Conservation (phyloP, 2,888 invertebrate species). For the Drosophila prolongata region DNA sequence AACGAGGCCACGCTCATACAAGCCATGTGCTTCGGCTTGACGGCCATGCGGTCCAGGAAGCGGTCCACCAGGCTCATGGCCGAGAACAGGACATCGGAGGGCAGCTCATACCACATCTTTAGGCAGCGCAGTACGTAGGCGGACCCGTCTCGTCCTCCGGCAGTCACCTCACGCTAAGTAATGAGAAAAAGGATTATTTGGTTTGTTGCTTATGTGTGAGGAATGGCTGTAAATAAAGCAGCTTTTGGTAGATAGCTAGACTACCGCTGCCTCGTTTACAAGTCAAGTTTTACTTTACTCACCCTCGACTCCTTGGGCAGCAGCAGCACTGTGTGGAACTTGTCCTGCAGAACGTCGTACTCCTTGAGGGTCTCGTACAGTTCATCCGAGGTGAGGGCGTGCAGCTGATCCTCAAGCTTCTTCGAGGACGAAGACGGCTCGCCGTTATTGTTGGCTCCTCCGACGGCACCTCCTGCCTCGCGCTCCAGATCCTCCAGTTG, state of each 20-base stretch:
- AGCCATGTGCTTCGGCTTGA: constrained; percentile 92
- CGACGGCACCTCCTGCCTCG: constrained; percentile 50
- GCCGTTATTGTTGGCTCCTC: constrained; percentile 44
- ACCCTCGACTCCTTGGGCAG: constrained; percentile 88
- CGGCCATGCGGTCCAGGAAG: constrained; percentile 93
- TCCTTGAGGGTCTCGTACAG: constrained; percentile 87
- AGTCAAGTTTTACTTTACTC: constrained; percentile 56
- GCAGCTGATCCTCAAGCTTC: constrained; percentile 79
- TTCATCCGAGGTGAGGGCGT: constrained; percentile 82
- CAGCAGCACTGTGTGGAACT: constrained; percentile 89
- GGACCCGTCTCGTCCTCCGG: constrained; percentile 91
- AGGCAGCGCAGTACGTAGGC: constrained; percentile 92
- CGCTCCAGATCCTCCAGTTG: constrained; percentile 61
- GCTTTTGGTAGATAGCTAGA: too few species aligned
- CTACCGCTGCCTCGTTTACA: too few species aligned
- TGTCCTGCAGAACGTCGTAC: constrained; percentile 88
- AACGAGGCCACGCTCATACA: constrained; percentile 95
- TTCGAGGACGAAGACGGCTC: constrained; percentile 71
- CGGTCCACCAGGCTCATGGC: constrained; percentile 92
- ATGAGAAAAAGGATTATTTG: not conserved
- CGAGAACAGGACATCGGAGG: constrained; percentile 91
- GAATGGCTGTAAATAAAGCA: too few species aligned
- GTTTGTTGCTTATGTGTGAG: not conserved
- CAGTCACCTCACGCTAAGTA: constrained; percentile 88
- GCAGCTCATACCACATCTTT: constrained; percentile 93